Conservation (phyloP, 92 coral and sea anemone species). For the Meandrina meandrites region DNA sequence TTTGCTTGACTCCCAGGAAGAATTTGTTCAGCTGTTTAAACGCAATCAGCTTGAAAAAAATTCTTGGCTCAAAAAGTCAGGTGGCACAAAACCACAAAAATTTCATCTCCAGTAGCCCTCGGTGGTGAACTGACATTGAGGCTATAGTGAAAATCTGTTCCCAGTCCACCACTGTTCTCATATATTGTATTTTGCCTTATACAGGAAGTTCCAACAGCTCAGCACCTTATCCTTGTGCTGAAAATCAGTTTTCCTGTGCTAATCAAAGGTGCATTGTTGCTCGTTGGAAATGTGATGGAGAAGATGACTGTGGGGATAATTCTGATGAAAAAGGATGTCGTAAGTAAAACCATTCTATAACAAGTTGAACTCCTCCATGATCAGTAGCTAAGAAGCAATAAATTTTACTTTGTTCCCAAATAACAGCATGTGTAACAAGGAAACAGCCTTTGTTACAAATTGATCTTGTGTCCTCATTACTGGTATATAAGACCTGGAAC, state of each 20-base stretch:
- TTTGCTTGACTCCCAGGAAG: background rate
- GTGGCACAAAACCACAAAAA: background rate
- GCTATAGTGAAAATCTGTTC: background rate
- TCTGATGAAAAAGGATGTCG: slow-evolving; percentile 71
- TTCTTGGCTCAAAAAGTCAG: background rate
- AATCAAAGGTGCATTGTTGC: slow-evolving; percentile 54
- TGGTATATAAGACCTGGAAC: background rate
- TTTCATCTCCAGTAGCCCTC: background rate
- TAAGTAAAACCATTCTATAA: slow-evolving; percentile 10
- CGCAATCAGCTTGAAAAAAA: background rate
- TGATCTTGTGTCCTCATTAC: background rate
- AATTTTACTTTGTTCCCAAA: too few species aligned
- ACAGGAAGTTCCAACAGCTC: background rate
- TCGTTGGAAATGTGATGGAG: slow-evolving; percentile 67
- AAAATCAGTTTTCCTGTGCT: slow-evolving; percentile 47
- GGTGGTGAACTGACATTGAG: background rate
- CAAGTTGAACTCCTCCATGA: background rate
- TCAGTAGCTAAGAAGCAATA: background rate
- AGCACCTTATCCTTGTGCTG: slow-evolving; percentile 20
- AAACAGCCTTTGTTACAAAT: background rate
- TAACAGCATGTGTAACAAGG: background rate
- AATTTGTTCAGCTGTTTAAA: background rate
- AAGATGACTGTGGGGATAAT: slow-evolving; percentile 64
- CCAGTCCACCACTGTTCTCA: background rate
- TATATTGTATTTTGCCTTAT: background rate